A percentile compares a stretch with the other conserved stretches of the same genome.
phyloP scores from a whole-genome alignment of 1,140 invertebrate species.

The Ectropis grisescens region DNA sequence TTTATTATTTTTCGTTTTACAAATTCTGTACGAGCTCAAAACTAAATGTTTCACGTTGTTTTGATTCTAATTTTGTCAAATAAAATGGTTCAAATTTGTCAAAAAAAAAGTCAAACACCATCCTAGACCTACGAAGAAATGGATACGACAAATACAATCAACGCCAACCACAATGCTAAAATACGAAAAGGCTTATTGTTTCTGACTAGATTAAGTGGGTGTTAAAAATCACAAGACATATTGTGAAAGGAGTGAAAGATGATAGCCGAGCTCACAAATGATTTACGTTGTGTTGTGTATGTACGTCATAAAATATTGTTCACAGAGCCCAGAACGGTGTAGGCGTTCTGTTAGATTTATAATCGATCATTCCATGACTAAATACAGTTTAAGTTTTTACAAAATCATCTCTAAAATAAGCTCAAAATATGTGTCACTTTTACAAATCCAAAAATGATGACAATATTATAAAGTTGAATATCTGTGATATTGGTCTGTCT shows the following conservation, averaged over 20 bases:
- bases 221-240: conserved; percentile 61
- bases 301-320: no score
- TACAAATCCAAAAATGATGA: no score
- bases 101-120: no score
- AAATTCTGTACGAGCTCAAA: no score
- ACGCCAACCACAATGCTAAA: no score
- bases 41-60: not conserved
- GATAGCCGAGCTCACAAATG: conserved; percentile 46
- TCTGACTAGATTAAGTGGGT: conserved; percentile 54
- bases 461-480: no score
- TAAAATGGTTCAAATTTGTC: not conserved
- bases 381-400: conserved; percentile 21
- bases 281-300: conserved; percentile 48
- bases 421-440: no score
- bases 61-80: not conserved
- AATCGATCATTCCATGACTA: conserved; percentile 35
- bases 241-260: conserved; percentile 49
- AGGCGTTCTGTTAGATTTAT: conserved; percentile 58
- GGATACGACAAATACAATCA: no score
- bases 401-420: no score
- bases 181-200: conserved; percentile 32
- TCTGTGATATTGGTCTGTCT: no score
- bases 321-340: conserved; percentile 17
- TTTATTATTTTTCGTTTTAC: no score
- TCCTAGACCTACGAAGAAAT: no score